phyloP scores from a whole-genome alignment of 2,797 vertebrate species.

The Eutrigla gurnardus region DNA sequence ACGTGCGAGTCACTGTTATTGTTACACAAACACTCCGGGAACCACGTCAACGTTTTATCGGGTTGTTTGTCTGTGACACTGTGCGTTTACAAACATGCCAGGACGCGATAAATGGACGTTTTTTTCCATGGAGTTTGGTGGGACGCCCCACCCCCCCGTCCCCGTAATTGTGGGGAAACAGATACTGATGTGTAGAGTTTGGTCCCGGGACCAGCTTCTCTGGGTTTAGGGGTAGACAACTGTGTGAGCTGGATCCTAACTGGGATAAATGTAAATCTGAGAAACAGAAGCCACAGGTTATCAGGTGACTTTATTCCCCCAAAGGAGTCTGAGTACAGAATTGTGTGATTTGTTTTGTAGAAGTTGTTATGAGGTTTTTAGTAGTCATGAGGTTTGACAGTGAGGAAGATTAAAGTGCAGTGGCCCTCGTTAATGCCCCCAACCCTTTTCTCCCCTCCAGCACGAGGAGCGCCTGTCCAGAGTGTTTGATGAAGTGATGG shows the following conservation, averaged over 20 bases:
- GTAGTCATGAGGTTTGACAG: neutral
- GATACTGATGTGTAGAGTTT: neutral
- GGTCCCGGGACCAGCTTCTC: neutral
- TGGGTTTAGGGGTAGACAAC: neutral
- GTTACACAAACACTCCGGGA: neutral
- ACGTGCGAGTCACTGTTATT: neutral
- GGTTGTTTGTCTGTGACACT: neutral
- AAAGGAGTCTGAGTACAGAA: neutral
- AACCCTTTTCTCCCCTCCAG: conserved; percentile 37
- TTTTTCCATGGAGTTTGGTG: conserved; percentile 26
- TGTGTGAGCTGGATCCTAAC: neutral
- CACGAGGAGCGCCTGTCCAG: conserved; percentile 75
- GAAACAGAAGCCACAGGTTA: no score
- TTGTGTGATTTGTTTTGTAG: neutral
- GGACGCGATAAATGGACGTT: rapidly evolving
- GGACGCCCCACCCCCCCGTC: neutral
- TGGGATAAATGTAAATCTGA: neutral
- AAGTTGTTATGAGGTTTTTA: neutral
- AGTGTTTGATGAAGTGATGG: conserved; percentile 81
- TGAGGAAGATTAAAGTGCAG: neutral
- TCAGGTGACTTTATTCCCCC: neutral
- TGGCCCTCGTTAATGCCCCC: neutral
- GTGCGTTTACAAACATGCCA: neutral
- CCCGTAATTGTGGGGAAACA: neutral
- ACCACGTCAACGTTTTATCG: no score